These are phyloP conservation scores for Toxotes jaculatrix DNA, from an alignment of 2,113 vertebrate genomes.

Conservation along the genomic window DNA sequence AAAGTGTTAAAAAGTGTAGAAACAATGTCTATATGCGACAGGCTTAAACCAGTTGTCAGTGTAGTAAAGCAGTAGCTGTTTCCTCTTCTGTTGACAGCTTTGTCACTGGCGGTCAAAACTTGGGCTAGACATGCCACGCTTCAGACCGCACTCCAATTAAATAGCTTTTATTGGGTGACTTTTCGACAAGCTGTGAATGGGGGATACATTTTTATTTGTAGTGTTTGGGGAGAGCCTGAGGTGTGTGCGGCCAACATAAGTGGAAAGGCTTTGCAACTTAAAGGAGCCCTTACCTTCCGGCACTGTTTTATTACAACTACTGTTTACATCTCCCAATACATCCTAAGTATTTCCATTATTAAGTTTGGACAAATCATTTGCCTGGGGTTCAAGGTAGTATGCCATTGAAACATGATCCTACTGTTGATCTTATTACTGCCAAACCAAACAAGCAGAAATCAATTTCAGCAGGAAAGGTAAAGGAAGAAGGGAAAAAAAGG, in stretches of 20 bases:
- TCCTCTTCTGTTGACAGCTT: constrained; percentile 63
- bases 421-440: constrained; percentile 93
- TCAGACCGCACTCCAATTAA: constrained; percentile 70
- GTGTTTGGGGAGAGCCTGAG: constrained; percentile 87
- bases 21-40: constrained; percentile 38
- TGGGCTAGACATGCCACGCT: constrained; percentile 60
- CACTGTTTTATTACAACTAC: constrained; percentile 97
- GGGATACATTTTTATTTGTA: constrained; percentile 91
- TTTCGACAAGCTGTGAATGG: constrained; percentile 86
- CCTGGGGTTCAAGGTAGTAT: constrained; percentile 97
- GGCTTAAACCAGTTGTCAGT: constrained; percentile 51
- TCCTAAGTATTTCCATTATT: constrained; percentile 98
- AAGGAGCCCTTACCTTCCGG: constrained; percentile 93
- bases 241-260: constrained; percentile 90
- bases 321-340: constrained; percentile 98
- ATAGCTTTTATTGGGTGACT: constrained; percentile 83
- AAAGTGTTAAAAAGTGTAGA: constrained; percentile 24
- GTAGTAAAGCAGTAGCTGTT: constrained; percentile 59
- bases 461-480: constrained; percentile 87
- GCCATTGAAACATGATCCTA: constrained; percentile 96
- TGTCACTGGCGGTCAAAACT: constrained; percentile 72
- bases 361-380: constrained; percentile 99
- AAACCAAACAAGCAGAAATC: constrained; percentile 94
- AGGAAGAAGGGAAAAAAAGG: constrained; percentile 77
- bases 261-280: constrained; percentile 93